These are phyloP conservation scores for Heterodera carotae DNA, from an alignment of 1,140 invertebrate genomes.

Conservation along the genomic window DNA sequence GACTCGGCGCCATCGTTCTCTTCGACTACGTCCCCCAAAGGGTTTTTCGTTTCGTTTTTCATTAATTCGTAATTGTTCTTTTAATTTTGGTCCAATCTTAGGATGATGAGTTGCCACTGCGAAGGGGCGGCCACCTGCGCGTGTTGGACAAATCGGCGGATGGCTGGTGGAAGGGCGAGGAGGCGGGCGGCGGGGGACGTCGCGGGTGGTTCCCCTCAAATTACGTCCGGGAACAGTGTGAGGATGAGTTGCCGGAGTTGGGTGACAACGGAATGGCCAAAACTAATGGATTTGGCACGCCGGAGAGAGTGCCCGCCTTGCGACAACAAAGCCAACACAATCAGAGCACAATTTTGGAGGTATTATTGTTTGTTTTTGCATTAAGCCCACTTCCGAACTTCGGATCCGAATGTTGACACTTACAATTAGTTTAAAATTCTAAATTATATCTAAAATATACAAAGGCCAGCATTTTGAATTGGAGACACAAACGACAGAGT, in stretches of 20 bases:
- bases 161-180: conserved; percentile 94
- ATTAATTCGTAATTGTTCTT: neutral
- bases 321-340: conserved; percentile 28
- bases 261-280: neutral
- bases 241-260: conserved; percentile 1
- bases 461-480: too few relatives aligned
- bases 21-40: conserved; percentile 35
- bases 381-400: too few relatives aligned
- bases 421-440: too few relatives aligned
- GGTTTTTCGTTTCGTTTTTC: conserved; percentile 4
- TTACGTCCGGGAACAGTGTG: conserved; percentile 67
- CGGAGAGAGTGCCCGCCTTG: conserved; percentile 9
- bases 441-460: too few relatives aligned
- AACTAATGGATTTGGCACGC: neutral
- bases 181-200: conserved; percentile 59
- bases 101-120: conserved; percentile 88
- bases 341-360: conserved; percentile 42
- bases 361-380: too few relatives aligned
- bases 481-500: too few relatives aligned
- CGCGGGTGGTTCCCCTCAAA: conserved; percentile 86
- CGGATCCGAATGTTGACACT: too few relatives aligned
- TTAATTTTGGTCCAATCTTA: neutral
- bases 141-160: conserved; percentile 98
- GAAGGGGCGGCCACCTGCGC: conserved; percentile 76
- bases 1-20: conserved; percentile 21